Percentiles rank a stretch among this genome's conserved stretches.
Conservation (phyloP, 2,113 vertebrate species). For the Chelonoidis abingdonii region DNA sequence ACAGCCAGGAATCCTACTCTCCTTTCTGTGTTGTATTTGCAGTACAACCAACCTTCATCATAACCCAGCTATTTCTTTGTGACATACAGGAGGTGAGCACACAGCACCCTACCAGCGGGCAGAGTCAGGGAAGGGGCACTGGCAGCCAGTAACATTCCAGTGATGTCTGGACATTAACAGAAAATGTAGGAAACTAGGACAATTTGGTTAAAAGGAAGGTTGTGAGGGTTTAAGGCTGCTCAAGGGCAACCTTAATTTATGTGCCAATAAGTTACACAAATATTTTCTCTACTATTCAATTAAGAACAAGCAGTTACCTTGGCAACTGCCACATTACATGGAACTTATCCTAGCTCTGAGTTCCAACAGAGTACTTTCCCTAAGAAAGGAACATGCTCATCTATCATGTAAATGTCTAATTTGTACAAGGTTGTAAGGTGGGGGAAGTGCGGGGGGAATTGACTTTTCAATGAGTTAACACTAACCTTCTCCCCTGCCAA, state of each 20-base stretch:
- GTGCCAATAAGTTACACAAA: conserved; percentile 80
- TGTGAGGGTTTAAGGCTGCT: conserved; percentile 69
- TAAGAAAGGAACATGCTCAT: conserved; percentile 70
- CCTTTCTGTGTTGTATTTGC: background rate
- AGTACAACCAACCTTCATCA: background rate
- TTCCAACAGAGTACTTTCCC: conserved; percentile 64
- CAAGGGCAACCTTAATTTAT: conserved; percentile 77
- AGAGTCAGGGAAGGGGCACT: background rate
- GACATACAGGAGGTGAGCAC: background rate
- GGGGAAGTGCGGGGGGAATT: conserved; percentile 50
- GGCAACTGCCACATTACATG: conserved; percentile 67
- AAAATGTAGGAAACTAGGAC: conserved; percentile 75
- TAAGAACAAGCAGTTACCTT: conserved; percentile 77
- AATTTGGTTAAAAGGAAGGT: conserved; percentile 69
- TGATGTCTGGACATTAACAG: conserved; percentile 56
- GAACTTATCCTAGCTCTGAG: conserved; percentile 56
- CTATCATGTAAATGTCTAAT: conserved; percentile 75
- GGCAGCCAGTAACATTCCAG: background rate
- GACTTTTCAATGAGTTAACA: conserved; percentile 61
- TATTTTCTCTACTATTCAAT: conserved; percentile 79
- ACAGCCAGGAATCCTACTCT: background rate
- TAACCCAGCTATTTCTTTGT: background rate
- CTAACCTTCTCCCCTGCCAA: background rate
- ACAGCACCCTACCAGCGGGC: background rate
- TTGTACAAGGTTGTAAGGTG: conserved; percentile 69